Evolutionary conservation across 1,140 invertebrate genomes (phyloP), one percentile per base, ranked within the genome.

Genomic region (Drosophila lini): DNA sequence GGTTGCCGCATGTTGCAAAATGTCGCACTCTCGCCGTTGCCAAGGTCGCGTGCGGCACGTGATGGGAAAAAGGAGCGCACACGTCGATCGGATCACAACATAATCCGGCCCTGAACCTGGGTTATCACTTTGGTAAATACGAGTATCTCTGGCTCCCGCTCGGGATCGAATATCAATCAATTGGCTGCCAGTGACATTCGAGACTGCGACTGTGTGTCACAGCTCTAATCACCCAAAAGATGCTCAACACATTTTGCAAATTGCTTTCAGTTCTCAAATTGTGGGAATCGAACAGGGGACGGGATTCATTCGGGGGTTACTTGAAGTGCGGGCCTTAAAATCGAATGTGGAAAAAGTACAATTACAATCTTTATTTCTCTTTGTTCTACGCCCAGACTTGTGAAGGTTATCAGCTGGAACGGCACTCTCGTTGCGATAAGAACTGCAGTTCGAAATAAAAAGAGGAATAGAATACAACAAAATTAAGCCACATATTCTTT

Each of bases 81-180:
- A 74, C 76, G 61, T 74, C 81, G 82, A 88, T 88, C 82, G 83
- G 82, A 86, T 86, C 82, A 86, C 82, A 86, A 86, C 83, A 86
- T 86, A 88, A 86, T 86, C 82, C 76, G 80, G 76, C 83, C 83
- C 80, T 22, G 52, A 41, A 50, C 36, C 36, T 10, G 68, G 67
- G 70, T 86, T 86, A 86, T 86, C 83, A 88, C 82, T 86, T 86
- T 86, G 83, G 82, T 88, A 86, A 86, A 86, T 62, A 83, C 59
- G 34, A 67, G 55, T 59, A 56, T 61, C 45, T 62, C 11, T 42
- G 44, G 31, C 25, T 22, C 25, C 56, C 31, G 3, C 50, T 10
- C 16, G 11, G 65, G 80, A 55, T 88, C 82, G 80, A 88, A 86
- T 86, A 86, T 86, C 82, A 86, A 86, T 86, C 82, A 88, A 86